Percentiles rank a stretch among this genome's conserved stretches.
Evolutionary conservation across 1,140 invertebrate species (phyloP).

Genomic region (Drosophila neocordata): DNA sequence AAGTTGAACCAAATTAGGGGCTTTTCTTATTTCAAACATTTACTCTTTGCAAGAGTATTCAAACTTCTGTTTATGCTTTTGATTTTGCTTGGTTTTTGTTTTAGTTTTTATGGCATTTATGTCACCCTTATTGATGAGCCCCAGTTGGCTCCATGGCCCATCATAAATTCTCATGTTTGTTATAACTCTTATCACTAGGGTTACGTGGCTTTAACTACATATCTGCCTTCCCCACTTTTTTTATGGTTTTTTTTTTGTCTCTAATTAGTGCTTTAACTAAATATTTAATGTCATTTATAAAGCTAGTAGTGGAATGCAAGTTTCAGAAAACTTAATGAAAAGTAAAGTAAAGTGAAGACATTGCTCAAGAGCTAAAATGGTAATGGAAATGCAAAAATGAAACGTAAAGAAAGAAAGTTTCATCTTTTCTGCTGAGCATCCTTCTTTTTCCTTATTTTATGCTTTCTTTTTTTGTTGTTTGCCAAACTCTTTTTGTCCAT

Average conservation of each 20-base stretch:
- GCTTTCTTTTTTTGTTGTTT: constrained; percentile 16
- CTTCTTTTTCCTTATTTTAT: background rate
- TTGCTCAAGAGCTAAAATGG: constrained; percentile 9
- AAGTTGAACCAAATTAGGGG: too few species aligned
- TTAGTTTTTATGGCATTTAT: constrained; percentile 74
- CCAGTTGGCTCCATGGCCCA: constrained; percentile 31
- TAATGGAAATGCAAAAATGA: constrained; percentile 34
- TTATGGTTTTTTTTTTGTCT: constrained; percentile 34
- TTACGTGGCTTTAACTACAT: constrained; percentile 40
- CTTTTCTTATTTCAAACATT: too few species aligned
- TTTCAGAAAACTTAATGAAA: constrained; percentile 45
- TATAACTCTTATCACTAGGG: constrained; percentile 62
- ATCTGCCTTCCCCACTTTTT: constrained; percentile 40
- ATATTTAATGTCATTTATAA: constrained; percentile 66
- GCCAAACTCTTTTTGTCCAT: constrained; percentile 29
- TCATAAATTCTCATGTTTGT: constrained; percentile 71
- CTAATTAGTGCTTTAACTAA: constrained; percentile 66
- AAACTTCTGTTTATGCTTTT: background rate
- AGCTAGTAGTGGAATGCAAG: constrained; percentile 41
- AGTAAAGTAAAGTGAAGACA: constrained; percentile 27
- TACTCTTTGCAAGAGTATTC: background rate
- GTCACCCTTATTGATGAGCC: constrained; percentile 65
- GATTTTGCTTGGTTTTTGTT: constrained; percentile 37
- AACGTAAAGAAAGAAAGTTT: constrained; percentile 18
- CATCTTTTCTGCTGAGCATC: background rate